Evolutionary conservation across 2,888 invertebrate species (phyloP).

Genomic region (Pandemis heparana): DNA sequence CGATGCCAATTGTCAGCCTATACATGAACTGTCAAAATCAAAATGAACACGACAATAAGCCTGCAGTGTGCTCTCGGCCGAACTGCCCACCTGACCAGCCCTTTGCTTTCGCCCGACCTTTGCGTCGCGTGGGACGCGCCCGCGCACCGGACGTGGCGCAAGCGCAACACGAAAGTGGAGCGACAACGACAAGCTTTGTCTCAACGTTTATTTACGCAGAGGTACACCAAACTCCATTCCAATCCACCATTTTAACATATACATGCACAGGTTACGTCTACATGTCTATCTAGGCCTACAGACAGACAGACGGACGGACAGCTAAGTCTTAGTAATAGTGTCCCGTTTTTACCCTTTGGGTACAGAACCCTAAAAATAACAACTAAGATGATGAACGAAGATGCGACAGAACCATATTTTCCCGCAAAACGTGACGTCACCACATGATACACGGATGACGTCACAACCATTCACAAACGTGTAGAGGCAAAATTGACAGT

Average conservation of each 20-base stretch:
- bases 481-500: neutral
- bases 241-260: too few relatives aligned
- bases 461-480: conserved; percentile 5
- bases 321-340: too few relatives aligned
- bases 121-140: conserved; percentile 28
- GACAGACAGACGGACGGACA: too few relatives aligned
- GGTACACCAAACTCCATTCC: neutral
- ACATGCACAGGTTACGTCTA: too few relatives aligned
- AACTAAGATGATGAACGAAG: too few relatives aligned
- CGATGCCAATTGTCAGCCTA: too few relatives aligned
- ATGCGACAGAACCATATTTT: neutral
- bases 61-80: too few relatives aligned
- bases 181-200: conserved; percentile 17
- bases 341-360: too few relatives aligned
- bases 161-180: conserved; percentile 31
- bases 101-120: conserved; percentile 36
- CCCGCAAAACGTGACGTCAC: conserved; percentile 15
- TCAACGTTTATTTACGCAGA: neutral
- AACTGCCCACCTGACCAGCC: neutral
- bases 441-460: conserved; percentile 1
- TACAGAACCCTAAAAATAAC: too few relatives aligned
- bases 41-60: too few relatives aligned
- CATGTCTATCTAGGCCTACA: too few relatives aligned
- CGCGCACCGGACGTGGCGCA: conserved; percentile 37
- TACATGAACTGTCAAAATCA: too few relatives aligned